Evolutionary conservation across 2,888 invertebrate species (phyloP).

Genomic region (Ferdinandea cuprea): DNA sequence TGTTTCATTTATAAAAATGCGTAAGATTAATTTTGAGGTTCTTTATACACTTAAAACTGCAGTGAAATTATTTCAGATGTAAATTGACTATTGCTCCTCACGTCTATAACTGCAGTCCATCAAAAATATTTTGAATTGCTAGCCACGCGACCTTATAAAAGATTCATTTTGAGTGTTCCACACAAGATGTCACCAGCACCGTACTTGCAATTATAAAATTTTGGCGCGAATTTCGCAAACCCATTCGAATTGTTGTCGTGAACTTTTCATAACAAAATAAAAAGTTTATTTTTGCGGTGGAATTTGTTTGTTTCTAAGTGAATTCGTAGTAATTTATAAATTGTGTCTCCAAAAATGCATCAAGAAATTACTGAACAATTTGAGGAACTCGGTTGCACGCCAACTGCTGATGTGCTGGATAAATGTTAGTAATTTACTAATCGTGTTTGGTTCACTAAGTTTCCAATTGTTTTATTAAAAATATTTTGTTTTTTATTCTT

Average conservation of each 20-base stretch:
- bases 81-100: too few species aligned
- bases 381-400: slow-evolving; percentile 86
- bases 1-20: too few species aligned
- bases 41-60: too few species aligned
- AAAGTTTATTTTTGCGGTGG: not conserved
- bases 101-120: too few species aligned
- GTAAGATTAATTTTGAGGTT: too few species aligned
- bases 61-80: too few species aligned
- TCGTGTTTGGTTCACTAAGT: too few species aligned
- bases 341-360: slow-evolving; percentile 77
- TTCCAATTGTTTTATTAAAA: not conserved
- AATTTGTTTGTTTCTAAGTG: not conserved
- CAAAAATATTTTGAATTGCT: too few species aligned
- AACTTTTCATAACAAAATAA: slow-evolving; percentile 4
- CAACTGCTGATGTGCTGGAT: slow-evolving; percentile 84
- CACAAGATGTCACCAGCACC: slow-evolving; percentile 11
- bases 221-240: slow-evolving; percentile 46
- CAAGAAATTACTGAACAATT: slow-evolving; percentile 84
- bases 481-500: slow-evolving; percentile 30
- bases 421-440: slow-evolving; percentile 84
- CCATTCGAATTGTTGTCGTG: slow-evolving; percentile 37
- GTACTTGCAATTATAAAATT: not conserved
- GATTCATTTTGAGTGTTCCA: not conserved
- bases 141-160: slow-evolving; percentile 5
- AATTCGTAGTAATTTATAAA: not conserved